These are phyloP conservation scores for Anthrax anthrax DNA, from an alignment of 2,888 invertebrate species.

Conservation along the genomic window DNA sequence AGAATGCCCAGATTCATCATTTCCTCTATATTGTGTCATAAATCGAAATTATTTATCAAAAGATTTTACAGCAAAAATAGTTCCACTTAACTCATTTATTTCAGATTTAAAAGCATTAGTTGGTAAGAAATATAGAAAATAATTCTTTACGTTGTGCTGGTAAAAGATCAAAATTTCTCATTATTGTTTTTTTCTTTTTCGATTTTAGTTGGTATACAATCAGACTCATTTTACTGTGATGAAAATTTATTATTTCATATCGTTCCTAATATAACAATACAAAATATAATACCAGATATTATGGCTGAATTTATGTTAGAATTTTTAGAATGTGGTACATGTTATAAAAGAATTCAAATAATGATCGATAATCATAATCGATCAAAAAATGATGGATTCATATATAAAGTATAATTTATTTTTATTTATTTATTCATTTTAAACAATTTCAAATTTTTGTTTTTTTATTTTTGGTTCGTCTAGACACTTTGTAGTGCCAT, in stretches of 20 bases:
- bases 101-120: conserved; percentile 23
- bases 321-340: conserved; percentile 28
- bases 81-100: conserved; percentile 16
- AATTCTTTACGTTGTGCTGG: too few relatives aligned
- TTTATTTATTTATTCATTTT: neutral
- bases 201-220: conserved; percentile 43
- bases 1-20: conserved; percentile 14
- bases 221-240: conserved; percentile 38
- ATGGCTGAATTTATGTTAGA: conserved; percentile 29
- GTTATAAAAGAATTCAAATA: conserved; percentile 24
- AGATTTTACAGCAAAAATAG: conserved; percentile 16
- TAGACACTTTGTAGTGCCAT: neutral
- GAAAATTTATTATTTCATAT: conserved; percentile 35
- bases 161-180: too few relatives aligned
- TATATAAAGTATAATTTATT: conserved; percentile 20
- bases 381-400: conserved; percentile 24
- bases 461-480: conserved; percentile 11
- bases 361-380: conserved; percentile 16
- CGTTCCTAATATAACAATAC: conserved; percentile 35
- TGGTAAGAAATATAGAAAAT: conserved; percentile 14
- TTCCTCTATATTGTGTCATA: conserved; percentile 17
- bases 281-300: conserved; percentile 36
- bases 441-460: neutral
- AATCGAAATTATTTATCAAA: conserved; percentile 7
- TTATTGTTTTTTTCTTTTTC: neutral